These are phyloP conservation scores for Malthinus seriepunctatus DNA, from an alignment of 2,888 invertebrate genomes.

Conservation along the genomic window DNA sequence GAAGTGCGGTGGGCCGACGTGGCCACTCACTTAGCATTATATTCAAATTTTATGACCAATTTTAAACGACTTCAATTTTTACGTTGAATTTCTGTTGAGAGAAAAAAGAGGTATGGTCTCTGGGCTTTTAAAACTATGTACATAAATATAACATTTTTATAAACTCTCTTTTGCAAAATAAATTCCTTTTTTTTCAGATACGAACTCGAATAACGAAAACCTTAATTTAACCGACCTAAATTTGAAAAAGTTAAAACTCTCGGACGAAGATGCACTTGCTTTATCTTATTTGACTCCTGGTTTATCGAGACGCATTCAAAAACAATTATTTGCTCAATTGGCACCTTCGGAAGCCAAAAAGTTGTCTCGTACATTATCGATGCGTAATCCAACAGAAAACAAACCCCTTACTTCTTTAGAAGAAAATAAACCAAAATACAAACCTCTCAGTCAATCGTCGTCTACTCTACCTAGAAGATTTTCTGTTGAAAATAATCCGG, in stretches of 20 bases:
- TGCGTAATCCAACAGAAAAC: conserved; percentile 45
- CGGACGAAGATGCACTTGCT: conserved; percentile 71
- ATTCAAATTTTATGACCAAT: no score
- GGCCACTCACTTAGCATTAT: no score
- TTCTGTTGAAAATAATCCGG: conserved; percentile 43
- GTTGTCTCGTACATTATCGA: conserved; percentile 67
- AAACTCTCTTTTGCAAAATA: neutral
- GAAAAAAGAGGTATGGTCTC: no score
- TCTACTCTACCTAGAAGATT: conserved; percentile 54
- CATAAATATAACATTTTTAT: neutral
- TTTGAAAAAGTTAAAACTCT: conserved; percentile 68
- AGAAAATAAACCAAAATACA: conserved; percentile 22
- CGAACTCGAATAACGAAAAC: conserved; percentile 47
- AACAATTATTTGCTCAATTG: conserved; percentile 69
- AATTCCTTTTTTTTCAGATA: conserved; percentile 43
- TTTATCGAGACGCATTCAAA: conserved; percentile 71
- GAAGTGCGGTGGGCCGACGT: no score
- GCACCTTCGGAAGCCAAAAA: conserved; percentile 70
- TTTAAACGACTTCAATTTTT: no score
- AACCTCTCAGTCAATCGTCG: conserved; percentile 38
- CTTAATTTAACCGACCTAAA: conserved; percentile 61
- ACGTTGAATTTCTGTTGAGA: no score
- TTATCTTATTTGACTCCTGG: conserved; percentile 72
- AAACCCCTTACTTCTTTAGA: conserved; percentile 11
- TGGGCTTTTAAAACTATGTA: no score